Conservation (phyloP, 2,797 vertebrate species). For the Eurystomus glaucurus region DNA sequence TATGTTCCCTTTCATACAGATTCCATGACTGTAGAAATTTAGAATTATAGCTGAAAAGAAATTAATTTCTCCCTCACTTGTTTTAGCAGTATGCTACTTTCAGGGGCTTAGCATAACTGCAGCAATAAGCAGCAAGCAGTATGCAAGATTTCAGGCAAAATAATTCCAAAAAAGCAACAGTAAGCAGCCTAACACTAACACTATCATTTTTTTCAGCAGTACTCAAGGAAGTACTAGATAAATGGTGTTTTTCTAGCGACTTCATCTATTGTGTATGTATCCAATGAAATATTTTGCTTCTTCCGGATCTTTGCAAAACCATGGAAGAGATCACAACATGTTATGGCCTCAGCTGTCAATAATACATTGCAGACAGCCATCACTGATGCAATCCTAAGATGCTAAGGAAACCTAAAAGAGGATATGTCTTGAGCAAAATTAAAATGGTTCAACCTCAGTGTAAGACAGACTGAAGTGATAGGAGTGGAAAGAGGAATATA, state of each 20-base stretch:
- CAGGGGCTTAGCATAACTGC: not conserved
- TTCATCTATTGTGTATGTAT: not conserved
- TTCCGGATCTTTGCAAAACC: conserved; percentile 14
- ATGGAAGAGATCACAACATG: not conserved
- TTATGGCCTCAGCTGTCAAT: not conserved
- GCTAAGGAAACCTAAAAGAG: not conserved
- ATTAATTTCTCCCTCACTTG: not conserved
- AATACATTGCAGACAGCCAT: not conserved
- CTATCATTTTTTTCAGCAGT: not conserved
- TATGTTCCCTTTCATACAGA: not conserved
- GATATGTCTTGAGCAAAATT: not conserved
- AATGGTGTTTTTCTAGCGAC: not conserved
- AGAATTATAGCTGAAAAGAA: conserved; percentile 10
- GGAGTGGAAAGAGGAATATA: not conserved
- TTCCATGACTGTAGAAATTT: not conserved
- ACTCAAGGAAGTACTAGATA: not conserved
- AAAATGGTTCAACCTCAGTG: not conserved
- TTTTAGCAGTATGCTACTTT: not conserved
- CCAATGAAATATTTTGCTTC: not conserved
- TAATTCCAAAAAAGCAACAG: not conserved
- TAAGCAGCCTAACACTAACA: not conserved
- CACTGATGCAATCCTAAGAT: not conserved
- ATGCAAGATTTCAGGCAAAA: not conserved
- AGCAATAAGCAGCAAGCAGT: not conserved
- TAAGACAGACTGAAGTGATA: not conserved